Conservation (phyloP, 2,797 vertebrate species). For the Pseudochirops corinnae region DNA sequence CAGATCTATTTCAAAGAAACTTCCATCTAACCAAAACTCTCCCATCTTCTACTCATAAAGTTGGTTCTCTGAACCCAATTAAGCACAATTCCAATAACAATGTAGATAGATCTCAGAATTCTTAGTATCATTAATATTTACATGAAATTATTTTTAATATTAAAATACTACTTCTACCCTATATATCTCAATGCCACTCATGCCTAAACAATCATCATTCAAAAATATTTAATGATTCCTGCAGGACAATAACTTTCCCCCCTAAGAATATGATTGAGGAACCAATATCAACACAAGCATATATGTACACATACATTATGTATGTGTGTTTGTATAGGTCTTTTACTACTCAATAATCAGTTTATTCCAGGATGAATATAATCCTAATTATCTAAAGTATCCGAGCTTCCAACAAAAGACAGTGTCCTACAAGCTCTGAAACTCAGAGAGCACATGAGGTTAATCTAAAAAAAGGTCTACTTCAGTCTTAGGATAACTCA, state of each 20-base stretch:
- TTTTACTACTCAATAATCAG: slow-evolving; percentile 1
- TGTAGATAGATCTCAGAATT: background rate
- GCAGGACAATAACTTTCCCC: background rate
- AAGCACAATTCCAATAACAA: background rate
- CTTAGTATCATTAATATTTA: background rate
- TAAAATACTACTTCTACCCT: background rate
- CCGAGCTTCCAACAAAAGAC: slow-evolving; percentile 59
- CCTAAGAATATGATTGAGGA: background rate
- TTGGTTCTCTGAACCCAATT: background rate
- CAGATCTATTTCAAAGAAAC: background rate
- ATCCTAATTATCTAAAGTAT: slow-evolving; percentile 9
- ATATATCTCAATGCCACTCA: background rate
- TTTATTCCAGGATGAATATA: slow-evolving; percentile 35
- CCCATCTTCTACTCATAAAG: background rate
- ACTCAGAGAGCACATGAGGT: slow-evolving; percentile 23
- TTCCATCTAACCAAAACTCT: background rate
- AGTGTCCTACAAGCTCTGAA: background rate
- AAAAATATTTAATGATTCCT: background rate
- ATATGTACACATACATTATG: background rate
- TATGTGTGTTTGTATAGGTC: background rate
- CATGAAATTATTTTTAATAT: background rate
- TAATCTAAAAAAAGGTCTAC: background rate
- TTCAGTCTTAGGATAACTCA: slow-evolving; percentile 30
- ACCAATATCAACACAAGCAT: background rate
- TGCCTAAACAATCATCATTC: background rate